phyloP scores from a whole-genome alignment of 2,888 invertebrate species.

The Ernsta delagoae region DNA sequence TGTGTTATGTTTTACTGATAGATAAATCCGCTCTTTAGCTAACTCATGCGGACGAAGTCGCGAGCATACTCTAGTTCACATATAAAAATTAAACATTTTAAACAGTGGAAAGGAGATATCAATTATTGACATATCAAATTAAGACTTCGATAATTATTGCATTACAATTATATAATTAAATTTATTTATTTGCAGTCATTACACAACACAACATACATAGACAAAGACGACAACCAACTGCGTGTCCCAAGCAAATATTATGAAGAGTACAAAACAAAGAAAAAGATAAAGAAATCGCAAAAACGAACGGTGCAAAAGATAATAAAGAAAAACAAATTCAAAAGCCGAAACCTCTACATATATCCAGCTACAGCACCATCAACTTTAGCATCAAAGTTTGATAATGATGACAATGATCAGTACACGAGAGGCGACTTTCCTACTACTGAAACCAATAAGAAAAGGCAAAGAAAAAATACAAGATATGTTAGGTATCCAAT shows the following conservation, averaged over 20 bases:
- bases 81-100: no score
- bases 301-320: slow-evolving; percentile 75
- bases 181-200: slow-evolving; percentile 40
- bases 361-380: slow-evolving; percentile 49
- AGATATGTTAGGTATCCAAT: slow-evolving; percentile 61
- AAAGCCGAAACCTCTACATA: slow-evolving; percentile 57
- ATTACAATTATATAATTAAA: no score
- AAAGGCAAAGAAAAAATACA: slow-evolving; percentile 52
- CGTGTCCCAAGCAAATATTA: slow-evolving; percentile 57
- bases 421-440: slow-evolving; percentile 51
- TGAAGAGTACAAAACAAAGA: slow-evolving; percentile 55
- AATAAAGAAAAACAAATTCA: slow-evolving; percentile 65
- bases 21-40: no score
- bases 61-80: no score
- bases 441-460: slow-evolving; percentile 53
- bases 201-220: slow-evolving; percentile 58
- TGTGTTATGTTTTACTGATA: no score
- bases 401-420: slow-evolving; percentile 38
- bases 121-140: no score
- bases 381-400: slow-evolving; percentile 46
- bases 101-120: no score
- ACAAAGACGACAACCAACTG: slow-evolving; percentile 66
- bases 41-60: no score
- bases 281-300: slow-evolving; percentile 58
- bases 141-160: no score